Percentiles rank a stretch among this genome's conserved stretches.
phyloP scores from a whole-genome alignment of 1,140 invertebrate species.

The Theocolax elegans region DNA sequence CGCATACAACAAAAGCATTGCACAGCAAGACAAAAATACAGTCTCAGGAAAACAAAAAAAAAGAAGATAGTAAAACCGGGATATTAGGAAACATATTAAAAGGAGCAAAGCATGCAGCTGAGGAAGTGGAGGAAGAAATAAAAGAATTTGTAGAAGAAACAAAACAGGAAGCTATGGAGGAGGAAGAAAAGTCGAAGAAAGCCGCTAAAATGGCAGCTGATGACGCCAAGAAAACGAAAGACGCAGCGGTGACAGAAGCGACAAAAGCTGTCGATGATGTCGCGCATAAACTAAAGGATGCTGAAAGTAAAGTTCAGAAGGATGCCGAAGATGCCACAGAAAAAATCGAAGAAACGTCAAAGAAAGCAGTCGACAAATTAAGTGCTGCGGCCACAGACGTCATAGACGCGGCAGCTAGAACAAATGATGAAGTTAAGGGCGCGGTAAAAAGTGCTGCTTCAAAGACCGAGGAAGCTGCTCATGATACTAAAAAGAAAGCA shows the following conservation, averaged over 20 bases:
- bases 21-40: no score
- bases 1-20: no score
- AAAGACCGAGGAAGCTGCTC: no score
- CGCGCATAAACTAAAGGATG: not conserved
- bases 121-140: not conserved
- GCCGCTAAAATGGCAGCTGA: conserved; percentile 6
- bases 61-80: no score
- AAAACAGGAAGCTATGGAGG: not conserved
- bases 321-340: conserved; percentile 6
- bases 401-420: no score
- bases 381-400: no score
- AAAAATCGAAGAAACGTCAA: not conserved
- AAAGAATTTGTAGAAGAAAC: conserved; percentile 37
- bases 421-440: no score
- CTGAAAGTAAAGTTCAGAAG: conserved; percentile 18
- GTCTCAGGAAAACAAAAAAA: no score
- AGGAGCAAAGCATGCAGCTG: conserved; percentile 24
- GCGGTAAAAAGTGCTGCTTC: no score
- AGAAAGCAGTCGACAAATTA: no score
- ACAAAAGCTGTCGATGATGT: not conserved
- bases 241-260: not conserved
- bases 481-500: no score
- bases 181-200: not conserved
- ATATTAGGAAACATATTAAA: no score
- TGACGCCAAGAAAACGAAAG: conserved; percentile 17